Evolutionary conservation across 2,888 invertebrate species (phyloP).

Genomic region (Muschampia plurimacula): DNA sequence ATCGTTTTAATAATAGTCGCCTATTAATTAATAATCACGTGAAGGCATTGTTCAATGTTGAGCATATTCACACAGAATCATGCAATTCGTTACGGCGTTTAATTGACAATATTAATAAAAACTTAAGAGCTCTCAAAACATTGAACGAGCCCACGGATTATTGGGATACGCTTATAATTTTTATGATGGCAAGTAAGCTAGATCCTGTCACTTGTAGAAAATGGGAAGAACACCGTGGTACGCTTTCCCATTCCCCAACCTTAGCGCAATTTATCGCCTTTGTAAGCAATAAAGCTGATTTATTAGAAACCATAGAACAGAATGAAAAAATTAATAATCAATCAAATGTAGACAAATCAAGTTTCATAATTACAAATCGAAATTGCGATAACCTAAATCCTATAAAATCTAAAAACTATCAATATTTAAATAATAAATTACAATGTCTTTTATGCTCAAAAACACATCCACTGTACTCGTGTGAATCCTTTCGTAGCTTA

Average conservation of each 20-base stretch:
- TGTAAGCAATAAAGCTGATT: neutral
- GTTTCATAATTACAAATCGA: too few species aligned
- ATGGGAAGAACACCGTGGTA: slow-evolving; percentile 40
- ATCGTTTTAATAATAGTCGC: slow-evolving; percentile 38
- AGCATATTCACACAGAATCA: slow-evolving; percentile 20
- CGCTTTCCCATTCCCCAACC: neutral
- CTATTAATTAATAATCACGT: slow-evolving; percentile 31
- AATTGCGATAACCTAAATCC: neutral
- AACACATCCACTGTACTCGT: slow-evolving; percentile 10
- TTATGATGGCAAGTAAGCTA: slow-evolving; percentile 38
- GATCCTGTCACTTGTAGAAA: slow-evolving; percentile 23
- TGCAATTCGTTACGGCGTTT: neutral
- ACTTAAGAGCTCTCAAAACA: slow-evolving; percentile 39
- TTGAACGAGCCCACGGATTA: slow-evolving; percentile 30
- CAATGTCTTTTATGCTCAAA: slow-evolving; percentile 8
- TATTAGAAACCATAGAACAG: slow-evolving; percentile 37
- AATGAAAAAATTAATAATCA: too few species aligned
- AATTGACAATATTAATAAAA: slow-evolving; percentile 11
- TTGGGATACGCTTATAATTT: slow-evolving; percentile 22
- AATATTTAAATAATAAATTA: neutral
- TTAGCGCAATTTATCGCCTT: neutral
- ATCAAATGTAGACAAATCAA: too few species aligned
- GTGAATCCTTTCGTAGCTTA: neutral
- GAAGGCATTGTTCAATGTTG: slow-evolving; percentile 27
- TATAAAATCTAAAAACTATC: neutral